phyloP scores from a whole-genome alignment of 2,797 vertebrate species.

The Myiotriccus ornatus region DNA sequence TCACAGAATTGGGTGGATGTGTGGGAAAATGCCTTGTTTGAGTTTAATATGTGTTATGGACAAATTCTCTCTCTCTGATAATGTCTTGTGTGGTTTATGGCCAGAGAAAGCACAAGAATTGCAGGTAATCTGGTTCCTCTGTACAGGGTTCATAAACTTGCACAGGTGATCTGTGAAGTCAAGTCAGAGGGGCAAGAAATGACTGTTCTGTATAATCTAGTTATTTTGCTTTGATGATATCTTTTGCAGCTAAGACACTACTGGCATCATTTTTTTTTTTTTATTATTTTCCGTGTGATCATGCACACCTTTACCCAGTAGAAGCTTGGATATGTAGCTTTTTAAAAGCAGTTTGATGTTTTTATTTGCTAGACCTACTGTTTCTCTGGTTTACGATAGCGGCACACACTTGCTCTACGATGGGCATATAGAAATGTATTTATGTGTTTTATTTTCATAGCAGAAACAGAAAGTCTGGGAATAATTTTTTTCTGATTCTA shows the following conservation, averaged over 20 bases:
- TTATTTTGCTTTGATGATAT: neutral
- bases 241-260: neutral
- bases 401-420: neutral
- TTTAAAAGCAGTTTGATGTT: neutral
- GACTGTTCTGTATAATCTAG: neutral
- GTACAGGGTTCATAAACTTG: neutral
- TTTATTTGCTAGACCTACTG: neutral
- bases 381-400: neutral
- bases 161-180: neutral
- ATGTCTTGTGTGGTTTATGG: neutral
- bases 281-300: rapidly evolving
- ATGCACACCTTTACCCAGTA: neutral
- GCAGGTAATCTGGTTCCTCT: neutral
- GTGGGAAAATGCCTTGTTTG: neutral
- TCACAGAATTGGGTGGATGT: neutral
- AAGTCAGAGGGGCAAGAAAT: neutral
- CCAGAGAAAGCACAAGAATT: neutral
- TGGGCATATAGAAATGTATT: neutral
- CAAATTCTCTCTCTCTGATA: neutral
- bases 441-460: neutral
- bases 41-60: neutral
- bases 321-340: neutral
- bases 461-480: neutral
- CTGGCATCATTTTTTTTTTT: neutral
- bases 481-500: neutral